These are phyloP conservation scores for Procambarus clarkii DNA, from an alignment of 1,140 invertebrate genomes.

Conservation along the genomic window DNA sequence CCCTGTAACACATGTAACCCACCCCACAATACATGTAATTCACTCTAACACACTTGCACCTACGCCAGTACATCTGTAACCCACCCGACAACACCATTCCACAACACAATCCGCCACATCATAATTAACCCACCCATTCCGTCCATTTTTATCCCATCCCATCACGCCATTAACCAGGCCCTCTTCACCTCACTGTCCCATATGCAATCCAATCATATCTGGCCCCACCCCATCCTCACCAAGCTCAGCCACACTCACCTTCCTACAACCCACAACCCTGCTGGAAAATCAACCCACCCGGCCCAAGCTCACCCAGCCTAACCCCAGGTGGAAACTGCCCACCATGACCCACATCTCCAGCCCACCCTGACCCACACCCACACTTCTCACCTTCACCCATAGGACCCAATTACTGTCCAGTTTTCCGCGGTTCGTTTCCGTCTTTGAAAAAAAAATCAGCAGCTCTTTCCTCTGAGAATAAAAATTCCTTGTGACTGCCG, in stretches of 20 bases:
- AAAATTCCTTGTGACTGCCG: no score
- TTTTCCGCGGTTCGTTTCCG: neutral
- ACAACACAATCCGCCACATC: no score
- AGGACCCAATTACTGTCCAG: neutral
- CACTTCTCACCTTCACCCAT: neutral
- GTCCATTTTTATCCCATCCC: neutral
- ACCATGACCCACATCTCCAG: neutral
- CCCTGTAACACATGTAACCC: no score
- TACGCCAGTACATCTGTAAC: no score
- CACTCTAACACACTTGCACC: neutral
- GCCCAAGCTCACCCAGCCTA: neutral
- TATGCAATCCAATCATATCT: neutral
- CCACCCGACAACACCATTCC: no score
- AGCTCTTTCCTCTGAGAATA: no score
- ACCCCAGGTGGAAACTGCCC: neutral
- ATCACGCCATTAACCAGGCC: no score
- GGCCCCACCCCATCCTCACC: neutral
- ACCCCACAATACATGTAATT: no score
- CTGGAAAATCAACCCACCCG: neutral
- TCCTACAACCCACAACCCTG: neutral
- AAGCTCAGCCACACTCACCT: no score
- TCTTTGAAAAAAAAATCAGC: neutral
- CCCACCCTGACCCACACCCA: neutral
- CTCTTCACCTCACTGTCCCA: neutral
- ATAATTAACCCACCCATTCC: no score